Evolutionary conservation across 53 echinoderm and acorn worm genomes (phyloP).

Genomic region (Temnopleurus reevesii): DNA sequence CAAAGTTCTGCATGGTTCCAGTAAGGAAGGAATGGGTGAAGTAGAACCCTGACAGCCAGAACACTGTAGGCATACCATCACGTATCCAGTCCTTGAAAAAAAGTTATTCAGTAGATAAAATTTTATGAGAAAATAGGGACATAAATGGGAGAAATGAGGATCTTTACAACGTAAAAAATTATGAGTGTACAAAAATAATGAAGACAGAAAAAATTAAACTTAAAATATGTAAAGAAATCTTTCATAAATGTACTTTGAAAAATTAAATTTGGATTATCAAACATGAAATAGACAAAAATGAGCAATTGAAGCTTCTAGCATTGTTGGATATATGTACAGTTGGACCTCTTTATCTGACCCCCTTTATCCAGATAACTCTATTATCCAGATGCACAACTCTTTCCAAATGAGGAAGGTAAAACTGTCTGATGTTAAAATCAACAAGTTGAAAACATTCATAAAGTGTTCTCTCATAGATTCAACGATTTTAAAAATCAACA

Average conservation of each 20-base stretch:
- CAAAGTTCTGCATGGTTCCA: slow-evolving; percentile 92
- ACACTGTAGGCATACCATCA: slow-evolving; percentile 80
- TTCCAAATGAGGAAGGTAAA: too few species aligned
- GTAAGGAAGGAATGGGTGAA: slow-evolving; percentile 99
- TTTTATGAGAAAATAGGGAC: not conserved
- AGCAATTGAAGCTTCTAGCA: too few species aligned
- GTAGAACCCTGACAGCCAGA: slow-evolving; percentile 97
- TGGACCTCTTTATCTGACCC: too few species aligned
- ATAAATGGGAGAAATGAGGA: not conserved
- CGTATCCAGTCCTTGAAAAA: slow-evolving; percentile 83
- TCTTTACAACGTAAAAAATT: not conserved
- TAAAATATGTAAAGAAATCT: not conserved
- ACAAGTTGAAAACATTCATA: not conserved
- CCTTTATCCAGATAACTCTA: too few species aligned
- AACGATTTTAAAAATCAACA: too few species aligned
- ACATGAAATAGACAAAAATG: too few species aligned
- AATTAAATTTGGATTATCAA: too few species aligned
- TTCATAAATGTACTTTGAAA: too few species aligned
- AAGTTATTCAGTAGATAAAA: not conserved
- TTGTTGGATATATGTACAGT: too few species aligned
- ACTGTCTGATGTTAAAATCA: not conserved
- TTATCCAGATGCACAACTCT: not conserved
- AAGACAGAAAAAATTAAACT: not conserved
- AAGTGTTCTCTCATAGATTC: not conserved
- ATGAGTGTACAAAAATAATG: not conserved